phyloP scores from a whole-genome alignment of 2,797 vertebrate genomes.

The Melanotaenia boesemani region DNA sequence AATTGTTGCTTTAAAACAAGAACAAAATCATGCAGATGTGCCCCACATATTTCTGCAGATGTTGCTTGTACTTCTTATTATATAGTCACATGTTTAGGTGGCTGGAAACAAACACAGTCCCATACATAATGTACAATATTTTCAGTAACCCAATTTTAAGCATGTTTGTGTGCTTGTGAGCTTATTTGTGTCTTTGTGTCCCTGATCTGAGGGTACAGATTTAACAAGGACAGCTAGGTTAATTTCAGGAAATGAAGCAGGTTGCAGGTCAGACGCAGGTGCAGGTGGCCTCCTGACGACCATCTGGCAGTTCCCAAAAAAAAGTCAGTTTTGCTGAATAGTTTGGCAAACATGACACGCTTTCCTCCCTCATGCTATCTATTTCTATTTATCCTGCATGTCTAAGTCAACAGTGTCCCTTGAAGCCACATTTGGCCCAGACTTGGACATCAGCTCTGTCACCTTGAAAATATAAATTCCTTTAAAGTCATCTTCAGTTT shows the following conservation, averaged over 20 bases:
- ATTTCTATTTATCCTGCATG: slow-evolving; percentile 12
- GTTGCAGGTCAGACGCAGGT: slow-evolving; percentile 60
- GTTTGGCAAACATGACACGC: slow-evolving; percentile 58
- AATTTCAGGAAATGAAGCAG: slow-evolving; percentile 44
- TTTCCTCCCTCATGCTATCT: slow-evolving; percentile 35
- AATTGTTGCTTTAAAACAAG: not conserved
- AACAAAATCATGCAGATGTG: not conserved
- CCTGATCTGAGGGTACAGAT: slow-evolving; percentile 41
- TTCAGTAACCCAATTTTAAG: not conserved
- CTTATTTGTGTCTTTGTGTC: slow-evolving; percentile 29
- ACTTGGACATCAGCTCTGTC: slow-evolving; percentile 35
- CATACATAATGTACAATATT: not conserved
- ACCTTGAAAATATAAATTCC: slow-evolving; percentile 29
- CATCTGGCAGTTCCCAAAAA: slow-evolving; percentile 67
- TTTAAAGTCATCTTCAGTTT: not conserved
- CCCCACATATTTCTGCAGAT: too few species aligned
- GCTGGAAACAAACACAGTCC: not conserved
- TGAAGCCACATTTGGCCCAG: slow-evolving; percentile 61
- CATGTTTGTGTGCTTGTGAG: slow-evolving; percentile 13
- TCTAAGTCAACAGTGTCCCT: slow-evolving; percentile 40
- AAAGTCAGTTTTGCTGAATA: slow-evolving; percentile 64
- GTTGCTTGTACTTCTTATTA: not conserved
- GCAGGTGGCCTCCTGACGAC: slow-evolving; percentile 73
- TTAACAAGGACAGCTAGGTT: slow-evolving; percentile 69
- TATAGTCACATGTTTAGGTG: not conserved